Evolutionary conservation across 1,140 invertebrate species (phyloP).

Genomic region (Physella acuta): DNA sequence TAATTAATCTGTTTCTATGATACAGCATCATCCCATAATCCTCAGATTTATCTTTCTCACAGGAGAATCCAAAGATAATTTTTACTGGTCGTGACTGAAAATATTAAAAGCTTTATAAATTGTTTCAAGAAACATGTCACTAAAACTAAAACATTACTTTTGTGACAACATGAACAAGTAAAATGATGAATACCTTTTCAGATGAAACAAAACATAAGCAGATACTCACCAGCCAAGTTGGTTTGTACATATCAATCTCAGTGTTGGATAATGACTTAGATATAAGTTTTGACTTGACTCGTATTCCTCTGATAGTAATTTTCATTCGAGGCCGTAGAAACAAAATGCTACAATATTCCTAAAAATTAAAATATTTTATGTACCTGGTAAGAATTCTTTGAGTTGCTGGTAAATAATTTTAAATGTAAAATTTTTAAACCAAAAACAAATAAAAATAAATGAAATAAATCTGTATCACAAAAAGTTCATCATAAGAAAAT

Average conservation of each 20-base stretch:
- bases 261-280: slow-evolving; percentile 49
- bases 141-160: neutral
- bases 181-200: neutral
- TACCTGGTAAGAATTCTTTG: too few relatives aligned
- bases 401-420: too few relatives aligned
- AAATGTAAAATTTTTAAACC: too few relatives aligned
- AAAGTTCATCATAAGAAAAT: too few relatives aligned
- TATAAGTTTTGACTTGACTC: slow-evolving; percentile 52
- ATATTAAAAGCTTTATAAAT: neutral
- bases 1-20: slow-evolving; percentile 53
- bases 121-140: neutral
- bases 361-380: too few relatives aligned
- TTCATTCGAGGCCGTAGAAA: slow-evolving; percentile 55
- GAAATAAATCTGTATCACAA: too few relatives aligned
- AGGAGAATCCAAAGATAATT: slow-evolving; percentile 52
- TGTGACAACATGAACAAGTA: neutral
- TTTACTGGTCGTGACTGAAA: slow-evolving; percentile 41
- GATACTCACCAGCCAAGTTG: slow-evolving; percentile 45
- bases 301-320: slow-evolving; percentile 48
- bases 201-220: neutral
- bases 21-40: slow-evolving; percentile 54
- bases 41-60: slow-evolving; percentile 29
- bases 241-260: slow-evolving; percentile 51
- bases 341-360: slow-evolving; percentile 56
- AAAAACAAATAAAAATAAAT: too few relatives aligned